Evolutionary conservation across 2,888 invertebrate species (phyloP).

Genomic region (Druceiella hillmani): DNA sequence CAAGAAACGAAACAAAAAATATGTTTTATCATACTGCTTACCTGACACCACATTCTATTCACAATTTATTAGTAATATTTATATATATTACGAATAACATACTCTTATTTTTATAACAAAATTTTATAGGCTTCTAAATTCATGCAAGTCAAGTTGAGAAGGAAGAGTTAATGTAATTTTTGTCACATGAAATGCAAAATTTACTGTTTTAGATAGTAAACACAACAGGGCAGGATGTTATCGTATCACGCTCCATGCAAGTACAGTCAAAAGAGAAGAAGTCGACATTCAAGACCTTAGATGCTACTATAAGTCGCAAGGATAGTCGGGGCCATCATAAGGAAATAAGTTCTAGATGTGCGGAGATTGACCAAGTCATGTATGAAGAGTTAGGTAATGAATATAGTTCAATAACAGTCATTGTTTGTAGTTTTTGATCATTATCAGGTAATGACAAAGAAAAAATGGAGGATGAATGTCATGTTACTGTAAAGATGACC

Average conservation of each 20-base stretch:
- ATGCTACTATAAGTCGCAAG: conserved; percentile 56
- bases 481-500: too few species aligned
- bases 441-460: too few species aligned
- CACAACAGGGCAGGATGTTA: conserved; percentile 53
- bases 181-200: conserved; percentile 15
- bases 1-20: too few species aligned
- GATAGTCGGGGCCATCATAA: conserved; percentile 44
- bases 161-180: conserved; percentile 30
- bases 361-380: conserved; percentile 70
- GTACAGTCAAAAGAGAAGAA: conserved; percentile 52
- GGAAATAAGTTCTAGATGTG: conserved; percentile 62
- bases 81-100: neutral
- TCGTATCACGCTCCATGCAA: conserved; percentile 64
- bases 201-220: conserved; percentile 46
- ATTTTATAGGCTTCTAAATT: neutral
- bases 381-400: conserved; percentile 51
- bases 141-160: conserved; percentile 37
- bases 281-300: conserved; percentile 60
- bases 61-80: neutral
- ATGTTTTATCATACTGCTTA: too few species aligned
- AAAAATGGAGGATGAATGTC: too few species aligned
- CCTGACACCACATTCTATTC: too few species aligned
- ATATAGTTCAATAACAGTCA: neutral
- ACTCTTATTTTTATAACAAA: conserved; percentile 5
- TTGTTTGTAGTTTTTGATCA: neutral